A percentile compares a stretch with the other conserved stretches of the same genome.
Conservation (phyloP, 2,113 vertebrate species). For the Procavia capensis region DNA sequence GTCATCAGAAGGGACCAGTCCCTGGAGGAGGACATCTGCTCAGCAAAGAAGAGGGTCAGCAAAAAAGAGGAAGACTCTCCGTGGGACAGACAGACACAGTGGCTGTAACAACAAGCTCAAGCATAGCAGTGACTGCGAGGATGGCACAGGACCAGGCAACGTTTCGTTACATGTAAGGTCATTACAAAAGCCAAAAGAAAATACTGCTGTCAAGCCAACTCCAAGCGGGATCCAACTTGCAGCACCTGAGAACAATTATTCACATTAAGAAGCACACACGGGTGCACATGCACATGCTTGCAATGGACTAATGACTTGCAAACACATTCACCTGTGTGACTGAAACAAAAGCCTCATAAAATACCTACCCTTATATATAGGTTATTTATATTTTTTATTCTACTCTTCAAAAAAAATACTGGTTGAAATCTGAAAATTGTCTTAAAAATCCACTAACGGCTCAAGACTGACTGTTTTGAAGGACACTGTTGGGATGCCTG, state of each 20-base stretch:
- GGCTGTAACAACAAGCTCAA: background rate
- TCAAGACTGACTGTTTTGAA: background rate
- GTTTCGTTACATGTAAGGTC: too few relatives aligned
- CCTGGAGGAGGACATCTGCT: too few relatives aligned
- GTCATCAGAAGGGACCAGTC: too few relatives aligned
- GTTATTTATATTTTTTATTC: background rate
- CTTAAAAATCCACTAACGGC: background rate
- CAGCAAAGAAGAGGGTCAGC: too few relatives aligned
- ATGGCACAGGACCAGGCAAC: too few relatives aligned
- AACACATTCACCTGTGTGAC: background rate
- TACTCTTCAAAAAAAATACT: background rate
- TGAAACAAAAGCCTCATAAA: background rate
- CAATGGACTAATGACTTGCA: background rate
- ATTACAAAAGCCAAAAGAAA: too few relatives aligned
- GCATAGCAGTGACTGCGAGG: background rate
- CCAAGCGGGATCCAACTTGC: too few relatives aligned
- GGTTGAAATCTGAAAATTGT: background rate
- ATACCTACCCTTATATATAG: background rate
- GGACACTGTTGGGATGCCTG: background rate
- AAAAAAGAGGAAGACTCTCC: too few relatives aligned
- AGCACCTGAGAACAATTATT: too few relatives aligned
- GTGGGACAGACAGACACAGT: background rate
- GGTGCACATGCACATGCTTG: accelerated
- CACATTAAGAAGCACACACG: background rate
- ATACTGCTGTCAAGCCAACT: too few relatives aligned